phyloP scores from a whole-genome alignment of 2,888 invertebrate species.

The Malthinus seriepunctatus region DNA sequence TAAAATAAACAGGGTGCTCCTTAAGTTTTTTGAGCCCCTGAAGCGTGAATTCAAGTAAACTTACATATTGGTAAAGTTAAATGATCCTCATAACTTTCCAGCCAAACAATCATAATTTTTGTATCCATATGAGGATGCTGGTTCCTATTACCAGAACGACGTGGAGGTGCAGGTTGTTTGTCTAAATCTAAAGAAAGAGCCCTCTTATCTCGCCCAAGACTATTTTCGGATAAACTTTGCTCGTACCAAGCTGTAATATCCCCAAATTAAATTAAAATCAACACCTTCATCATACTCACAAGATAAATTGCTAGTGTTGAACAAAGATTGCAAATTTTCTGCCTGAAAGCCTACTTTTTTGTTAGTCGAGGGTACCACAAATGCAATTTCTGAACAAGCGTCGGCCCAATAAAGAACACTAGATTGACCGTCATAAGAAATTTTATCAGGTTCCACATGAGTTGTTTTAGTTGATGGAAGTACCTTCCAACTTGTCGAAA shows the following conservation, averaged over 20 bases:
- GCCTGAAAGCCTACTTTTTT: slow-evolving; percentile 39
- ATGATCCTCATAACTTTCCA: slow-evolving; percentile 94
- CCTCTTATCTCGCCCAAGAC: slow-evolving; percentile 60
- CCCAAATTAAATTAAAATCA: not conserved
- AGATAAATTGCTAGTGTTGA: slow-evolving; percentile 46
- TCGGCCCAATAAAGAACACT: slow-evolving; percentile 95
- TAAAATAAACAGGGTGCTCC: too few species aligned
- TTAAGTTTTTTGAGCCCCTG: too few species aligned
- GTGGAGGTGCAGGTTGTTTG: slow-evolving; percentile 63
- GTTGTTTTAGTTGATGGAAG: slow-evolving; percentile 28
- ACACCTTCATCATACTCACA: slow-evolving; percentile 39
- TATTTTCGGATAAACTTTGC: slow-evolving; percentile 55
- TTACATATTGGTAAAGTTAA: slow-evolving; percentile 84
- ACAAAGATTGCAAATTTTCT: slow-evolving; percentile 38
- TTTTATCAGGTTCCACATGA: slow-evolving; percentile 60
- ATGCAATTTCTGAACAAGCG: slow-evolving; percentile 91
- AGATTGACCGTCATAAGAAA: slow-evolving; percentile 80
- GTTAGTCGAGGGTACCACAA: slow-evolving; percentile 78
- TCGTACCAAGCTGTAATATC: slow-evolving; percentile 59
- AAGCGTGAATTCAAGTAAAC: too few species aligned
- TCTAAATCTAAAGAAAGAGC: slow-evolving; percentile 74
- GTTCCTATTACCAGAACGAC: slow-evolving; percentile 59
- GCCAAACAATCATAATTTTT: slow-evolving; percentile 92
- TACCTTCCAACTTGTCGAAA: slow-evolving; percentile 78
- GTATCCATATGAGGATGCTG: slow-evolving; percentile 64